Percentiles rank a stretch among this genome's conserved stretches.
phyloP scores from a whole-genome alignment of 2,888 invertebrate species.

The Drosophila setosimentum region DNA sequence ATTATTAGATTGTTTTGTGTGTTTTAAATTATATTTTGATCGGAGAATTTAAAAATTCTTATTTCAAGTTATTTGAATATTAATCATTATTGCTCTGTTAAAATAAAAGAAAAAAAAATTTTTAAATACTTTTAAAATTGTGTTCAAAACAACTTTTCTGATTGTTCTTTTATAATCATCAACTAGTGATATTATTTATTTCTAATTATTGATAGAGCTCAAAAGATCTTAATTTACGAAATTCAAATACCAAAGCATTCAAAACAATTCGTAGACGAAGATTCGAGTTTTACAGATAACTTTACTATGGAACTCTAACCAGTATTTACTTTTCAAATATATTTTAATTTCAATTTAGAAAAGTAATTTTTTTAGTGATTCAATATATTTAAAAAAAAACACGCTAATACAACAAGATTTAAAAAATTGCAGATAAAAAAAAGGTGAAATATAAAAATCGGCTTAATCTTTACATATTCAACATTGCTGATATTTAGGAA shows the following conservation, averaged over 20 bases:
- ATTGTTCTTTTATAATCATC: background rate
- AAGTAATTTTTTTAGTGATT: too few relatives aligned
- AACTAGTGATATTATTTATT: too few relatives aligned
- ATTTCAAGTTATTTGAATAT: background rate
- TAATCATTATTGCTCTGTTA: background rate
- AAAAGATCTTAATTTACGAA: too few relatives aligned
- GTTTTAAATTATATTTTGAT: background rate
- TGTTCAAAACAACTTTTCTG: background rate
- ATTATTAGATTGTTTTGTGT: background rate
- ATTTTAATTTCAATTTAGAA: too few relatives aligned
- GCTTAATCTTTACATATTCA: background rate
- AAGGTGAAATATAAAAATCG: background rate
- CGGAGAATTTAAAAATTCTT: background rate
- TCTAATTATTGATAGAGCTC: background rate
- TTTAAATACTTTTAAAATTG: background rate
- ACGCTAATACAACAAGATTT: background rate
- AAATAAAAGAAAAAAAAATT: background rate
- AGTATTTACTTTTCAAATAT: too few relatives aligned
- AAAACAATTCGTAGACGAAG: too few relatives aligned
- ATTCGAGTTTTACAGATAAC: too few relatives aligned
- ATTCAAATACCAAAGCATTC: too few relatives aligned
- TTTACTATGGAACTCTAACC: too few relatives aligned
- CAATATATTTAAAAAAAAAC: too few relatives aligned
- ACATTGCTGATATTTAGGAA: background rate
- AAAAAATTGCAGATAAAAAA: background rate